Evolutionary conservation across 2,113 vertebrate species (phyloP).

Genomic region (Hypanus sabinus): DNA sequence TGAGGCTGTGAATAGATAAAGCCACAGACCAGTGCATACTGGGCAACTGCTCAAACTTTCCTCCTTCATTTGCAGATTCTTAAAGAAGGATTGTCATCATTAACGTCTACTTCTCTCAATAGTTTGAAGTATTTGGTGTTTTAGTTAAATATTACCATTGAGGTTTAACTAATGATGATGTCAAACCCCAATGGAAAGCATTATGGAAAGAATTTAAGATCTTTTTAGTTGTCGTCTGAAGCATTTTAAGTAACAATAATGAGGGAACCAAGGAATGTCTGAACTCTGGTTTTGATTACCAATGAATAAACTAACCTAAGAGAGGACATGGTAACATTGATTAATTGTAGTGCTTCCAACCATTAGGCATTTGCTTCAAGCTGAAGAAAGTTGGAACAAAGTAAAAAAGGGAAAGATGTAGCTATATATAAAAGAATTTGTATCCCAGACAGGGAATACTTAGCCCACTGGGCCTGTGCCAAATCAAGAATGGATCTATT

Average conservation of each 20-base stretch:
- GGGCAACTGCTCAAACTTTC: background rate
- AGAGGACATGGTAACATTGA: background rate
- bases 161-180: no score
- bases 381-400: background rate
- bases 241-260: background rate
- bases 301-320: background rate
- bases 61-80: background rate
- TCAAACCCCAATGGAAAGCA: background rate
- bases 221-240: background rate
- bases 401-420: background rate
- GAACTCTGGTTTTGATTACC: background rate
- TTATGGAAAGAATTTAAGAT: background rate
- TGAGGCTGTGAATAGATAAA: background rate
- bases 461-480: no score
- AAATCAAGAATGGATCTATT: no score
- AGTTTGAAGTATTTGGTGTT: background rate
- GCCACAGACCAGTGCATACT: background rate
- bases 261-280: background rate
- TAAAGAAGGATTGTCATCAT: background rate
- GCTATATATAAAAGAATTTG: no score
- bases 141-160: background rate
- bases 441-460: no score
- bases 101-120: background rate
- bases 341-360: background rate
- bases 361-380: background rate